Conservation (phyloP, 2,113 vertebrate genomes). For the Brachyhypopomus gauderio region DNA sequence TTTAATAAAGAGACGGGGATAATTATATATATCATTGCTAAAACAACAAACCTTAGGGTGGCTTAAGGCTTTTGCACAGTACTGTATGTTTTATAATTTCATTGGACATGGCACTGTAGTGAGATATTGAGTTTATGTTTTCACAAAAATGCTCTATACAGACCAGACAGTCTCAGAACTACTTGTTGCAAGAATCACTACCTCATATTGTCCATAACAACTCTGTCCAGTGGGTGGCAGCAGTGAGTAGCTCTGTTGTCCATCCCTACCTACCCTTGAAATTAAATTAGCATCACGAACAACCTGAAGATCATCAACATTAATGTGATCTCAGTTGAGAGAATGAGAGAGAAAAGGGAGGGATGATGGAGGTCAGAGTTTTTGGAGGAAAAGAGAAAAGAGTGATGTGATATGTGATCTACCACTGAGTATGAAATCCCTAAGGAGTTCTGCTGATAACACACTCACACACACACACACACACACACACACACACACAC, state of each 20-base stretch:
- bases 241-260: conserved; percentile 45
- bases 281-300: conserved; percentile 30
- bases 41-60: too few species aligned
- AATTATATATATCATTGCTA: too few species aligned
- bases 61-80: too few species aligned
- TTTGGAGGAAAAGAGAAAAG: conserved; percentile 13
- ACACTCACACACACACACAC: too few species aligned
- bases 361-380: conserved; percentile 24
- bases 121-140: too few species aligned
- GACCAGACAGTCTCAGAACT: not conserved
- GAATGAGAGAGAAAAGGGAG: not conserved
- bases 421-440: conserved; percentile 39
- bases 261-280: not conserved
- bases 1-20: too few species aligned
- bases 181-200: not conserved
- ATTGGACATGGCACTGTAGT: not conserved
- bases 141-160: not conserved
- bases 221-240: conserved; percentile 60
- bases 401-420: conserved; percentile 41
- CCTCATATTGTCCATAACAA: not conserved
- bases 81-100: not conserved
- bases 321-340: not conserved
- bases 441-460: conserved; percentile 42
- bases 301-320: conserved; percentile 21
- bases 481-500: too few species aligned